phyloP scores from a whole-genome alignment of 2,888 invertebrate genomes.

The Oscheius sp. region DNA sequence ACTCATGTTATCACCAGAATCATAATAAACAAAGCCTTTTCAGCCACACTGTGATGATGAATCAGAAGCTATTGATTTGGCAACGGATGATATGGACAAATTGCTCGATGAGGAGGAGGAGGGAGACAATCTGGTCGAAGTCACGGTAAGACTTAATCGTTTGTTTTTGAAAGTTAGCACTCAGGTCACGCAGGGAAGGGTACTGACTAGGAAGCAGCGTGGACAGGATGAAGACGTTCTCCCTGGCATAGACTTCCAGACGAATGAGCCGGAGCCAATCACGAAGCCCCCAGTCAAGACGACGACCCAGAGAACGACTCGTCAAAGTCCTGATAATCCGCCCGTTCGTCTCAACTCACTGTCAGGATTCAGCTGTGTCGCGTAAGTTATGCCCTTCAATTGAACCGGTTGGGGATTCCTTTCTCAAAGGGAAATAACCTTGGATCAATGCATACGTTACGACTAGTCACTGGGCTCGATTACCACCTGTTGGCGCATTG shows the following conservation, averaged over 20 bases:
- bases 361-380: slow-evolving; percentile 30
- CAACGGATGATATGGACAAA: slow-evolving; percentile 40
- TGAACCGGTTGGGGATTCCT: background rate
- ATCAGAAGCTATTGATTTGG: slow-evolving; percentile 31
- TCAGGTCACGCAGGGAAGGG: slow-evolving; percentile 33
- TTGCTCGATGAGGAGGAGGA: slow-evolving; percentile 36
- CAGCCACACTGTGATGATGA: slow-evolving; percentile 38
- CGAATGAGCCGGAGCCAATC: slow-evolving; percentile 11
- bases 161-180: background rate
- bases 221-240: slow-evolving; percentile 13
- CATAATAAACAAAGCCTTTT: slow-evolving; percentile 18
- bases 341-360: slow-evolving; percentile 34
- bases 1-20: slow-evolving; percentile 15
- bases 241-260: slow-evolving; percentile 21
- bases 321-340: slow-evolving; percentile 27
- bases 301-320: slow-evolving; percentile 30
- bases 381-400: slow-evolving; percentile 22
- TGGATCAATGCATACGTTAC: background rate
- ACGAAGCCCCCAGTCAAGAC: slow-evolving; percentile 24
- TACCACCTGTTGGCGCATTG: slow-evolving; percentile 1
- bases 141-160: slow-evolving; percentile 18
- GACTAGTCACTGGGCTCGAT: background rate
- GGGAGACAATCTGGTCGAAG: slow-evolving; percentile 7
- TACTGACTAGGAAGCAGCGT: slow-evolving; percentile 25
- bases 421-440: background rate